A percentile compares a stretch with the other conserved stretches of the same genome.
Evolutionary conservation across 23 tunicate genomes (phyloP).

Genomic region (Botrylloides violaceus): DNA sequence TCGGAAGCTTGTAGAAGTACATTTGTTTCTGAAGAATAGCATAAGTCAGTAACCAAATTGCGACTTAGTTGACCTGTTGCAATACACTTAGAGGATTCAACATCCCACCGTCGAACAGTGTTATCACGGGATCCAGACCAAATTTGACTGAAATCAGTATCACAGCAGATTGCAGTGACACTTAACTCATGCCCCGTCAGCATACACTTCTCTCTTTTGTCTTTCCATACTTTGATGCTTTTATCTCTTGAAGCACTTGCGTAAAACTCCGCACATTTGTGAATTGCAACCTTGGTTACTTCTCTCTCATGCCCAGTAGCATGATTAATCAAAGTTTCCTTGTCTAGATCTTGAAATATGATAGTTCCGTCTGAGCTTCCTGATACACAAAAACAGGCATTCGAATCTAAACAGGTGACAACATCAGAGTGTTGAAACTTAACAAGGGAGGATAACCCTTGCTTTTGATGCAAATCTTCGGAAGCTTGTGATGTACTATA

Average conservation of each 20-base stretch:
- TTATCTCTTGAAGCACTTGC: slow-evolving; percentile 63
- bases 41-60: slow-evolving; percentile 71
- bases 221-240: slow-evolving; percentile 42
- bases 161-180: slow-evolving; percentile 40
- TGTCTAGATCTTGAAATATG: slow-evolving; percentile 17
- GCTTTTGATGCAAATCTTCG: not conserved
- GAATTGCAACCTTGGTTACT: slow-evolving; percentile 26
- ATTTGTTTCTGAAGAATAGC: slow-evolving; percentile 25
- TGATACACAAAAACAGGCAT: slow-evolving; percentile 6
- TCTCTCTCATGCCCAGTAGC: slow-evolving; percentile 33
- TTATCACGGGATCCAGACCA: slow-evolving; percentile 73
- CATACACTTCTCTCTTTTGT: not conserved
- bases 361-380: slow-evolving; percentile 16
- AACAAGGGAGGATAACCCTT: not conserved
- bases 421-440: slow-evolving; percentile 19
- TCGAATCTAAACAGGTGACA: slow-evolving; percentile 11
- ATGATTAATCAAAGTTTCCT: slow-evolving; percentile 11
- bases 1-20: slow-evolving; percentile 65
- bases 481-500: not conserved
- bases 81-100: slow-evolving; percentile 39
- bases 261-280: not conserved
- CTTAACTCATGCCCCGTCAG: slow-evolving; percentile 45
- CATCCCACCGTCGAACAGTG: slow-evolving; percentile 56
- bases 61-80: slow-evolving; percentile 30
- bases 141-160: slow-evolving; percentile 2